Conservation (phyloP, 2,797 vertebrate species). For the Diplodus puntazzo region DNA sequence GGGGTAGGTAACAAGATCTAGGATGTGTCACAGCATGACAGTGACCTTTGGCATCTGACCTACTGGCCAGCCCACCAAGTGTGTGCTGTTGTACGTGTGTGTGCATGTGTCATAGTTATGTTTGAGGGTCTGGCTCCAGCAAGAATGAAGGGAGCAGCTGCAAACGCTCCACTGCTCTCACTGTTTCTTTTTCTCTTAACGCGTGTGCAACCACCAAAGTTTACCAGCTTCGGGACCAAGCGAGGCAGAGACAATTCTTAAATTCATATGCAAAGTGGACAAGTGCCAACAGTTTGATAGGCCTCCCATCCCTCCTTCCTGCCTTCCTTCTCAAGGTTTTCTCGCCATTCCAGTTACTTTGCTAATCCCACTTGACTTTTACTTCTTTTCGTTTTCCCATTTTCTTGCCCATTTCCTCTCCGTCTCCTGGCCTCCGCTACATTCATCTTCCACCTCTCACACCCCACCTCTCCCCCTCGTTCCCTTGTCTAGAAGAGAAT, state of each 20-base stretch:
- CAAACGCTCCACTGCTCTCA: constrained; percentile 45
- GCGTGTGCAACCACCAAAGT: constrained; percentile 33
- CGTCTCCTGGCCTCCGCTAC: not conserved
- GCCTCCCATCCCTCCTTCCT: constrained; percentile 56
- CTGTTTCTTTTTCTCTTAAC: constrained; percentile 32
- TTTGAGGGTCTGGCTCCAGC: constrained; percentile 48
- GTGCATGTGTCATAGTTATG: constrained; percentile 34
- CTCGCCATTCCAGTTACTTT: constrained; percentile 45
- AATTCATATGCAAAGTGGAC: constrained; percentile 65
- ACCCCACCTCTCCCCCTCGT: not conserved
- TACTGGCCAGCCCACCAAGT: constrained; percentile 28
- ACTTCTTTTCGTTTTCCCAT: constrained; percentile 31
- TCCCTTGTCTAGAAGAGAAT: constrained; percentile 58
- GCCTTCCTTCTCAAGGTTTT: constrained; percentile 49
- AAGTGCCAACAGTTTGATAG: constrained; percentile 63
- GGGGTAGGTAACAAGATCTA: constrained; percentile 65
- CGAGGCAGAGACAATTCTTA: constrained; percentile 42
- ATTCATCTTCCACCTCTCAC: constrained; percentile 32
- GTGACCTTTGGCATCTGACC: constrained; percentile 71
- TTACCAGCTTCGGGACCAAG: constrained; percentile 42
- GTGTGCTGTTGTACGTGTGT: constrained; percentile 51
- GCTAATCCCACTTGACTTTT: constrained; percentile 62
- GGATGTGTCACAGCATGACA: constrained; percentile 68
- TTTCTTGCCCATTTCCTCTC: constrained; percentile 38
- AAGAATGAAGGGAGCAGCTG: constrained; percentile 77